Percentiles rank a stretch among this genome's conserved stretches.
These are phyloP conservation scores for Lucinisca nassula DNA, from an alignment of 2,888 invertebrate genomes.

Conservation along the genomic window DNA sequence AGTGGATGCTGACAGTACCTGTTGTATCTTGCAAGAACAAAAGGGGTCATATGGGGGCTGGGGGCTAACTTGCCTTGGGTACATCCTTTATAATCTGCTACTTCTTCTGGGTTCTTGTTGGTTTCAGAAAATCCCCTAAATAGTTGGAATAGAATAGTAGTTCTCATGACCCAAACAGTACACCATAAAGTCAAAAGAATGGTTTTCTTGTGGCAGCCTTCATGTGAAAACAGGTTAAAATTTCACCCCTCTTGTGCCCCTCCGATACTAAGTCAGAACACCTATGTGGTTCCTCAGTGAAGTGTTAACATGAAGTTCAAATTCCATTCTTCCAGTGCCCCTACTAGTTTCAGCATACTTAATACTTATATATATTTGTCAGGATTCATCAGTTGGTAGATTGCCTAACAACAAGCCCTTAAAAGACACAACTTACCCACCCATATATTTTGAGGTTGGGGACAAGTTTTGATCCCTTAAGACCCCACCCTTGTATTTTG, in stretches of 20 bases:
- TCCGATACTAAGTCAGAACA: background rate
- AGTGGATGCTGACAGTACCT: background rate
- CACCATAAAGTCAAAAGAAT: slow-evolving; percentile 7
- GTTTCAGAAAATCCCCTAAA: slow-evolving; percentile 62
- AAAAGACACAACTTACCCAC: too few species aligned
- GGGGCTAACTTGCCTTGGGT: slow-evolving; percentile 72
- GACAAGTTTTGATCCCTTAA: too few species aligned
- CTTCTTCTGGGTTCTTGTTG: slow-evolving; percentile 53
- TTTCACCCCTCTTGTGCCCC: background rate
- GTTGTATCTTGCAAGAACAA: slow-evolving; percentile 16
- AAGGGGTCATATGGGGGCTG: slow-evolving; percentile 11
- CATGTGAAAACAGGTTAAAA: background rate
- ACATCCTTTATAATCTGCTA: slow-evolving; percentile 55
- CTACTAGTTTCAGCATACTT: too few species aligned
- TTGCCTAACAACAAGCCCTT: background rate
- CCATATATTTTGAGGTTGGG: too few species aligned
- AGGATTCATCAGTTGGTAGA: background rate
- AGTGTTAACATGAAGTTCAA: background rate
- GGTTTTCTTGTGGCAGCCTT: background rate
- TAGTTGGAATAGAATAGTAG: slow-evolving; percentile 68
- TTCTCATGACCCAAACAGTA: slow-evolving; percentile 66
- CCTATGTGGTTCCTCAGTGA: background rate
- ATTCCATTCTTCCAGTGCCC: background rate
- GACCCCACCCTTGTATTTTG: too few species aligned
- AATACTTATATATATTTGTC: background rate